A percentile compares a stretch with the other conserved stretches of the same genome.
These are phyloP conservation scores for Alentia gelatinosa DNA, from an alignment of 2,888 invertebrate species.

Conservation along the genomic window DNA sequence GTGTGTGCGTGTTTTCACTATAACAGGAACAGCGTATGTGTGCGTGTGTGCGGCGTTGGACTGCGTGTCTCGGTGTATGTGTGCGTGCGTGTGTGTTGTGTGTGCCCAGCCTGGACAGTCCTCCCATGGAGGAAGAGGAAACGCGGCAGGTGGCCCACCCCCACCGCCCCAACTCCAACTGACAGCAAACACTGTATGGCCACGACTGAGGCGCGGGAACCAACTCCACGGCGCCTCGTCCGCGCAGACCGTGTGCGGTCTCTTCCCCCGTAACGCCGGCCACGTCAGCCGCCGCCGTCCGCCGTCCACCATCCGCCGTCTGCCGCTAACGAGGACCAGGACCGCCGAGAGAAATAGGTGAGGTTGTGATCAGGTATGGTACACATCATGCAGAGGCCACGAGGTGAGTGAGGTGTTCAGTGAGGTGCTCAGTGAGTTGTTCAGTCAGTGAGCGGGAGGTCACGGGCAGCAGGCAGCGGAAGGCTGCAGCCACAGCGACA, in stretches of 20 bases:
- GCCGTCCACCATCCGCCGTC: constrained; percentile 31
- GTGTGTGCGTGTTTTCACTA: neutral
- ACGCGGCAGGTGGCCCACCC: constrained; percentile 2
- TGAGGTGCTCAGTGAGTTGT: neutral
- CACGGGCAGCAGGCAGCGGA: neutral
- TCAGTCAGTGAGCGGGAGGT: neutral
- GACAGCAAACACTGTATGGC: constrained; percentile 25
- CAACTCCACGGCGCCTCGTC: neutral
- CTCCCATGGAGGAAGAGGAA: neutral
- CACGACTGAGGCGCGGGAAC: neutral
- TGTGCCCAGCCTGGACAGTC: neutral
- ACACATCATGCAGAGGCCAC: neutral
- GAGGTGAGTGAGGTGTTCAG: neutral
- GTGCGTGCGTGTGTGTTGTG: neutral
- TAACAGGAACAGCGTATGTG: neutral
- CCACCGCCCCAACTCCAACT: neutral
- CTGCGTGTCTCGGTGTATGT: neutral
- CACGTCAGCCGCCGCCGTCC: neutral
- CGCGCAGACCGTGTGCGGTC: neutral
- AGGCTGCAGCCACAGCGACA: neutral
- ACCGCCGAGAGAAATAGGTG: neutral
- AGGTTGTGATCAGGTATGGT: constrained; percentile 26
- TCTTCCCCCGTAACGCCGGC: neutral
- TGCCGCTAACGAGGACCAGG: neutral
- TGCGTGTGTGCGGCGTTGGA: neutral